These are phyloP conservation scores for Anthonomus grandis DNA, from an alignment of 1,140 invertebrate genomes.

Conservation along the genomic window DNA sequence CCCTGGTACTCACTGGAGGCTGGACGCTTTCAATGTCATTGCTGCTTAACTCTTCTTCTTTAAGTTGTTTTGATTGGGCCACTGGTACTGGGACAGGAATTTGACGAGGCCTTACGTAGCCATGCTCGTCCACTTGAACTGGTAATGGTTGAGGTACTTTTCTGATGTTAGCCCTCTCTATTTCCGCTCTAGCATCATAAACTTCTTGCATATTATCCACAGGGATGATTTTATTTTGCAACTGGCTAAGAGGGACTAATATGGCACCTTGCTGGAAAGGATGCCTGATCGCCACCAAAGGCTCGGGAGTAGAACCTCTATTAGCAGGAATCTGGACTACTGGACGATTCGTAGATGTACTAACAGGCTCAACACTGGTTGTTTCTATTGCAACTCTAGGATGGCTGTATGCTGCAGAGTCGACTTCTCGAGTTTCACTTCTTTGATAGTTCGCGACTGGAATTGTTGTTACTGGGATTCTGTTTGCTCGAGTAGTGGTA, in stretches of 20 bases:
- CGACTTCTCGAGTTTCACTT: conserved; percentile 28
- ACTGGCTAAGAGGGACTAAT: conserved; percentile 49
- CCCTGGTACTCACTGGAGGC: conserved; percentile 56
- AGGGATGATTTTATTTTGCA: conserved; percentile 44
- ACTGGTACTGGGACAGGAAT: conserved; percentile 40
- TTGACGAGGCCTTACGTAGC: conserved; percentile 39
- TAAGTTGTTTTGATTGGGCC: conserved; percentile 18
- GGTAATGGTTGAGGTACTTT: conserved; percentile 36
- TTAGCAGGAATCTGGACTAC: conserved; percentile 44
- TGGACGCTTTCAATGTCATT: conserved; percentile 43
- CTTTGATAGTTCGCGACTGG: conserved; percentile 37
- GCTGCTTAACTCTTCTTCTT: conserved; percentile 23
- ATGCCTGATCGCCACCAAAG: conserved; percentile 49
- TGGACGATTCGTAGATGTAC: conserved; percentile 33
- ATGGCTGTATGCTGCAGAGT: conserved; percentile 30
- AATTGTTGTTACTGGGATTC: conserved; percentile 40
- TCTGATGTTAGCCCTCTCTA: conserved; percentile 42
- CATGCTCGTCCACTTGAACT: conserved; percentile 45
- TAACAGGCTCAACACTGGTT: conserved; percentile 32
- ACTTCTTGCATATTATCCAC: conserved; percentile 27
- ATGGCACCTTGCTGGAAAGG: conserved; percentile 51
- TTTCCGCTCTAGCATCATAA: conserved; percentile 24
- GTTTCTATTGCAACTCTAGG: conserved; percentile 23
- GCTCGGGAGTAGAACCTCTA: conserved; percentile 38
- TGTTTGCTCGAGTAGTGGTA: conserved; percentile 56